Evolutionary conservation across 1,140 invertebrate species (phyloP), one percentile per base, ranked within the genome.

Genomic region (Nasonia longicornis): DNA sequence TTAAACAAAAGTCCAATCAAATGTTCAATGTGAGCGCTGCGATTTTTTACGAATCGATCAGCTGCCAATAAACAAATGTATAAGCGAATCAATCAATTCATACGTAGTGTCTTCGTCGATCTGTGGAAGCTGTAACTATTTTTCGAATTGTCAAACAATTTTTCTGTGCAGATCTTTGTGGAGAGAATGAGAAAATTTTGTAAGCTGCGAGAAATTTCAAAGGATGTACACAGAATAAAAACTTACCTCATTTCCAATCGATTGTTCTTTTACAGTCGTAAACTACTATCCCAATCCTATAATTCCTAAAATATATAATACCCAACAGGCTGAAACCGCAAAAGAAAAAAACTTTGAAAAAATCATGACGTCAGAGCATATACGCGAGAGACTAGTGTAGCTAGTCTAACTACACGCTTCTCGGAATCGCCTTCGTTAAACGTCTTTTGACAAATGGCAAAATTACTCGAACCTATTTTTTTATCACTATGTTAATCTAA

Each of bases 201-300:
- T 75, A 45, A 26, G 12, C 29, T 35, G 8, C n/a, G 11, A 48
- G n/a, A 73, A 29, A 11, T 26, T 73, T 73, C 26, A 73, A n/a
- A 73, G 11, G 0, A 77, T 29, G 22, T 22, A 77, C 70, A 2
- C 52, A 69, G 20, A 78, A 78, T 70, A 78, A 70, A 78, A 71
- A 71, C 29, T 70, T 78, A 78, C 45, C 38, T 78, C 67, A 78
- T 52, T 70, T 78, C 22, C 42, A 70, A 70, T 71, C 20, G 35
- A 31, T 38, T 20, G 2, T 71, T 71, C 20, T 71, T 38, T 20
- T n/a, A 48, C 12, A 48, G 2, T 3, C 45, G 14, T 16, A 48
- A 48, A 4, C 45, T 14, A 48, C 26, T 26, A 26, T 26, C 26
- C 1, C 1, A 26, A 26, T 48, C 12, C 14, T 12, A 26, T 26